A percentile compares a stretch with the other conserved stretches of the same genome.
Evolutionary conservation across 1,140 invertebrate species (phyloP).

Genomic region (Augochlora pura): DNA sequence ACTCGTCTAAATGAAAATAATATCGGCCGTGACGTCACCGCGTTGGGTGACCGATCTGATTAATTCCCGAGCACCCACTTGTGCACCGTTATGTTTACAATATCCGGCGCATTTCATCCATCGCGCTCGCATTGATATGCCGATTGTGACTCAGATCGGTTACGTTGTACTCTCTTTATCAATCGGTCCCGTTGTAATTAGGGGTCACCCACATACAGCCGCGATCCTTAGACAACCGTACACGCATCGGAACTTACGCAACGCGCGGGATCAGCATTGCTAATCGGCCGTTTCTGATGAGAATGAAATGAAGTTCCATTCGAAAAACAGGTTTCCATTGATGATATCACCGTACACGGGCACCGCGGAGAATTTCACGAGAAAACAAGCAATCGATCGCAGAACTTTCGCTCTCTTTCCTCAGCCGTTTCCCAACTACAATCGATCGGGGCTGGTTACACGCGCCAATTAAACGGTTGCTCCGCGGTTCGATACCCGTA

Average conservation of each 20-base stretch:
- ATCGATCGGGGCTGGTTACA: conserved; percentile 20
- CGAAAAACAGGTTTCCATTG: conserved; percentile 2
- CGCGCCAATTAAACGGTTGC: conserved; percentile 1
- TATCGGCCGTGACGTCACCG: neutral
- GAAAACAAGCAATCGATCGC: conserved; percentile 47
- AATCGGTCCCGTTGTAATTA: conserved; percentile 18
- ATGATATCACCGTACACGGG: neutral
- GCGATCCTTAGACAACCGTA: neutral
- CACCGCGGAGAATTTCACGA: neutral
- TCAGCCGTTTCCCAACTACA: conserved; percentile 15
- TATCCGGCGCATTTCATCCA: neutral
- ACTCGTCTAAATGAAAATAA: neutral
- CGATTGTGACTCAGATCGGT: neutral
- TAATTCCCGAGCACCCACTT: too few species aligned
- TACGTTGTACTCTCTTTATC: neutral
- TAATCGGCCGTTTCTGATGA: neutral
- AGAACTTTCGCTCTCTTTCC: conserved; percentile 47
- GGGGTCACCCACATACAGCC: conserved; percentile 3
- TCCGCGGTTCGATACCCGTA: conserved; percentile 16
- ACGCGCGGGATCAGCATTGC: neutral
- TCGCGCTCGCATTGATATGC: neutral
- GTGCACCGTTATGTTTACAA: neutral
- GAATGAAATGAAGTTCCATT: conserved; percentile 3
- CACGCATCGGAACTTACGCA: neutral
- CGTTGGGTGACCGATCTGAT: too few species aligned